A percentile compares a stretch with the other conserved stretches of the same genome.
These are phyloP conservation scores for Andrena flavipes DNA, from an alignment of 2,888 invertebrate genomes.

Conservation along the genomic window DNA sequence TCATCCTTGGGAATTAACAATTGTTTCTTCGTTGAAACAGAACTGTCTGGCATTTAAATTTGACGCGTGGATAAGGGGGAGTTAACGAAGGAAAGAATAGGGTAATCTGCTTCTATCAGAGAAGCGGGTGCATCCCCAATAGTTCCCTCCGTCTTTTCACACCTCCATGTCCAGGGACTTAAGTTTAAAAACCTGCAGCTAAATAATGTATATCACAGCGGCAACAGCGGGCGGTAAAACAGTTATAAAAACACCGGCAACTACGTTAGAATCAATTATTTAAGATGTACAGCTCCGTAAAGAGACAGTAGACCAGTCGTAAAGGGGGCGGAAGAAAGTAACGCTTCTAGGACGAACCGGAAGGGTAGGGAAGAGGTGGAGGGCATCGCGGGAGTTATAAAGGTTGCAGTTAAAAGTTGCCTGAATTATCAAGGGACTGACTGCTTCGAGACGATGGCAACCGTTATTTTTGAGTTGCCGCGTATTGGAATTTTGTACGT, in stretches of 20 bases:
- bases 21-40: constrained; percentile 3
- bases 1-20: no score
- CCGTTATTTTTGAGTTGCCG: constrained; percentile 63
- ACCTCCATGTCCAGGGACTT: constrained; percentile 64
- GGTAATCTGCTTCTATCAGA: constrained; percentile 20
- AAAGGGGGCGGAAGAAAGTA: constrained; percentile 79
- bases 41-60: neutral
- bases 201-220: constrained; percentile 80
- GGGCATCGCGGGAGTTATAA: constrained; percentile 77
- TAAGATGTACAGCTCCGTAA: constrained; percentile 80
- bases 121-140: constrained; percentile 39
- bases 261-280: constrained; percentile 84
- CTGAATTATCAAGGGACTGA: constrained; percentile 81
- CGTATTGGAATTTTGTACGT: constrained; percentile 55
- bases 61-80: neutral
- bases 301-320: constrained; percentile 81
- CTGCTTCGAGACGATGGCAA: constrained; percentile 58
- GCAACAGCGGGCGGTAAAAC: constrained; percentile 82
- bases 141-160: constrained; percentile 63
- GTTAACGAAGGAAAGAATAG: constrained; percentile 9
- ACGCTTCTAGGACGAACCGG: constrained; percentile 64
- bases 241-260: constrained; percentile 84
- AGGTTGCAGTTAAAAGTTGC: constrained; percentile 82
- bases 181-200: constrained; percentile 80
- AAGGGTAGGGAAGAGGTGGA: constrained; percentile 48